Conservation (phyloP, 2,888 invertebrate genomes). For the Venustoraphidia nigricollis region DNA sequence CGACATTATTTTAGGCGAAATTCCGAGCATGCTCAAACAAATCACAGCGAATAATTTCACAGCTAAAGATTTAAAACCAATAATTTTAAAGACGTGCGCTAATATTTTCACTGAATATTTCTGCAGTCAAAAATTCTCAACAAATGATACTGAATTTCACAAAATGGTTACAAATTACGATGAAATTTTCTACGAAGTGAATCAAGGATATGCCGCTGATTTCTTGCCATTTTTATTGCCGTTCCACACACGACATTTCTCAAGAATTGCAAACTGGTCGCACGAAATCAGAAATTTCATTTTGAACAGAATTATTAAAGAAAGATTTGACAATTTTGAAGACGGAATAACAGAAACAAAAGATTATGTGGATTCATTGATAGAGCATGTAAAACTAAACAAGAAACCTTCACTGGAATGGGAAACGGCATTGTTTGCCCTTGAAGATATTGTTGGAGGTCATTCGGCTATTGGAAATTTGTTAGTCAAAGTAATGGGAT, state of each 20-base stretch:
- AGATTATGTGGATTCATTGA: conserved; percentile 42
- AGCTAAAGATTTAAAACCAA: conserved; percentile 26
- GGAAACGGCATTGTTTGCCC: conserved; percentile 34
- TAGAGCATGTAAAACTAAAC: conserved; percentile 32
- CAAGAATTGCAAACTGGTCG: conserved; percentile 32
- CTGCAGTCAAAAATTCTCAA: conserved; percentile 34
- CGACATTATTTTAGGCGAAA: conserved; percentile 29
- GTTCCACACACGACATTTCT: conserved; percentile 32
- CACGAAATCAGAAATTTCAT: conserved; percentile 38
- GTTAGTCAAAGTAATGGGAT: conserved; percentile 39
- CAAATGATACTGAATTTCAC: conserved; percentile 28
- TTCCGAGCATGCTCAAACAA: conserved; percentile 21
- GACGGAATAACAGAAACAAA: conserved; percentile 21
- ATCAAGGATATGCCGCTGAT: conserved; percentile 49
- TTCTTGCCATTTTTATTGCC: conserved; percentile 45
- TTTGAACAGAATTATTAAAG: conserved; percentile 30
- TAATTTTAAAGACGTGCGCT: conserved; percentile 35
- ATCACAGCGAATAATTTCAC: conserved; percentile 14
- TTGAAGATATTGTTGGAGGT: conserved; percentile 35
- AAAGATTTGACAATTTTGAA: conserved; percentile 24
- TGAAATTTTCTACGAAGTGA: conserved; percentile 48
- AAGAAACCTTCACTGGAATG: conserved; percentile 29
- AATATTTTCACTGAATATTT: conserved; percentile 47
- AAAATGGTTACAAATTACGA: conserved; percentile 40
- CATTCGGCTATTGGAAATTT: conserved; percentile 50